Evolutionary conservation across 2,888 invertebrate species (phyloP).

Genomic region (Stenodema calcarata): DNA sequence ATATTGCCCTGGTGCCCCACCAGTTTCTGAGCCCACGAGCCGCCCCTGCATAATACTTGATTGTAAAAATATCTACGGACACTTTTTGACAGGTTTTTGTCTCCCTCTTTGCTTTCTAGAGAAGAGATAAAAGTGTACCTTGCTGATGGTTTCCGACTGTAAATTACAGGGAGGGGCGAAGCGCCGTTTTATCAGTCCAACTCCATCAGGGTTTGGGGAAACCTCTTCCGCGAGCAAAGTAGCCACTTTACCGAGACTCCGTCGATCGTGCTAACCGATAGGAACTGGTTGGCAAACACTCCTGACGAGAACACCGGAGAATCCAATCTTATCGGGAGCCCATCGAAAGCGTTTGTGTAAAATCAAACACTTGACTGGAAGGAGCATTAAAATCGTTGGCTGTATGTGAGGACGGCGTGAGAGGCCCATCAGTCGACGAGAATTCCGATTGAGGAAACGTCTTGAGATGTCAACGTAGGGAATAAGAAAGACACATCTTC

Average conservation of each 20-base stretch:
- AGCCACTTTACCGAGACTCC: constrained; percentile 6
- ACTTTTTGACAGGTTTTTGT: no score
- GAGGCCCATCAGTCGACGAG: not conserved
- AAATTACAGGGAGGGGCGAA: constrained; percentile 29
- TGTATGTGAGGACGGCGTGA: not conserved
- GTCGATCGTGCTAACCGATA: constrained; percentile 14
- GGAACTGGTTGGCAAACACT: not conserved
- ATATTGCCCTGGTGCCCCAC: no score
- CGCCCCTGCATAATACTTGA: no score
- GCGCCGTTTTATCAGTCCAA: constrained; percentile 21
- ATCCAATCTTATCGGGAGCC: not conserved
- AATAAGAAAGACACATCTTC: no score
- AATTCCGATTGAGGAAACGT: not conserved
- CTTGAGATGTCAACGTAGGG: no score
- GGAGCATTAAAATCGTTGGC: not conserved
- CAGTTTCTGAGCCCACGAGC: no score
- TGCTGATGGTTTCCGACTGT: constrained; percentile 13
- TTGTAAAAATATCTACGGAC: no score
- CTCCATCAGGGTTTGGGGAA: not conserved
- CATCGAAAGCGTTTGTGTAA: not conserved
- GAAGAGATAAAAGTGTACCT: not conserved
- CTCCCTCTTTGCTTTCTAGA: not conserved
- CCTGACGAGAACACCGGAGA: not conserved
- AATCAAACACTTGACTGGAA: not conserved
- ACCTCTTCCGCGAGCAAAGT: constrained; percentile 16